Evolutionary conservation across 53 echinoderm and acorn worm genomes (phyloP).

Genomic region (Henricia sp.): DNA sequence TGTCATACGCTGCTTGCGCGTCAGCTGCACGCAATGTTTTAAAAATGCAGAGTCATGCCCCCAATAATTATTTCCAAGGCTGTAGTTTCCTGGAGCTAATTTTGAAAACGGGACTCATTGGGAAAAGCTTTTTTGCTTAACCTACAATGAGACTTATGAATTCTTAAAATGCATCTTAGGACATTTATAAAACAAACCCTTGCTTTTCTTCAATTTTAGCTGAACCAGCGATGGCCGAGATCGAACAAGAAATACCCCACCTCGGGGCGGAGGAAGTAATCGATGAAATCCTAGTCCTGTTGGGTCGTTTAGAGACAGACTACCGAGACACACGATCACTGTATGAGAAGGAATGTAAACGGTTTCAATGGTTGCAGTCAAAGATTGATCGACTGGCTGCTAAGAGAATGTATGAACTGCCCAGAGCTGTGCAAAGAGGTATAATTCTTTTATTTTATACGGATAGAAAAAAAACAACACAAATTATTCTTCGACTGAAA

Average conservation of each 20-base stretch:
- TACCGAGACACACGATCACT: slow-evolving; percentile 72
- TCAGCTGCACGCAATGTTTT: no score
- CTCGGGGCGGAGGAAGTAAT: slow-evolving; percentile 97
- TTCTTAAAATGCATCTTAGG: no score
- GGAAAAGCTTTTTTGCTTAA: no score
- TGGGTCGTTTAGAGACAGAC: slow-evolving; percentile 92
- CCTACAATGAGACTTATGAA: no score
- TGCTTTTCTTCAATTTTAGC: not conserved
- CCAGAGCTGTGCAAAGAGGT: slow-evolving; percentile 91
- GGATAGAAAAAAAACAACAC: no score
- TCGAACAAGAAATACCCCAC: slow-evolving; percentile 83
- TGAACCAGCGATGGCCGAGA: not conserved
- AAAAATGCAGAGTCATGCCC: no score
- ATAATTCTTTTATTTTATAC: not conserved
- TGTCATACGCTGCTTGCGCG: no score
- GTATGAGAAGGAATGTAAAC: slow-evolving; percentile 78
- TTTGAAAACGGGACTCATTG: no score
- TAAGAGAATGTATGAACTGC: slow-evolving; percentile 79
- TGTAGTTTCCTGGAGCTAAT: no score
- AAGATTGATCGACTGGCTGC: slow-evolving; percentile 86
- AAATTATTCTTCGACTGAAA: no score
- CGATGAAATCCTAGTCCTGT: slow-evolving; percentile 84
- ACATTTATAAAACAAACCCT: not conserved
- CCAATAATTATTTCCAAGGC: no score
- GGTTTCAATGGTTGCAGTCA: slow-evolving; percentile 84